Base-by-base conservation (phyloP, 2,797 vertebrate genomes). In the Scleropages formosus region DNA sequence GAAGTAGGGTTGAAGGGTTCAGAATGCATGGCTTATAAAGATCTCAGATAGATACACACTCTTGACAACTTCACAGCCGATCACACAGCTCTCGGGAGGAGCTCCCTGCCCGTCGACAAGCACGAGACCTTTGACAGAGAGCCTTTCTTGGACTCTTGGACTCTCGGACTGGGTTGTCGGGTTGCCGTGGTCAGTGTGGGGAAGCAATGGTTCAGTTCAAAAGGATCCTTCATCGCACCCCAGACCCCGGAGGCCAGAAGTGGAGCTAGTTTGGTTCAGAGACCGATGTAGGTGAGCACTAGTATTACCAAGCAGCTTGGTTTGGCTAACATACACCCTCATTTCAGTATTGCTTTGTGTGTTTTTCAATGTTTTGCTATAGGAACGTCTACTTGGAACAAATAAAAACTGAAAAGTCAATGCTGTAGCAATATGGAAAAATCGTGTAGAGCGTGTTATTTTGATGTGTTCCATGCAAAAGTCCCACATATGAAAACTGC, bases 191-290 rank as follows among this genome's bases (percentile, higher is more conserved):
- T 49, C 66, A 65, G 4, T 4, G 8, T 31, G 18, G 4, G 63
- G 11, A 46, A 44, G 46, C 13, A 13, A n/a, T n/a, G n/a, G 20
- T 49, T 68, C 9, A 20, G 44, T 44, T 24, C 31, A 39, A 22
- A 24, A 49, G 46, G 18, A 20, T 47, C 13, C 49, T 68, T 22
- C 13, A 68, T 11, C 39, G 51, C 46, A 26, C 3, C 31, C 16
- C 63, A 53, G 51, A 58, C 10, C 6, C 49, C 62, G 49, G 20
- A 53, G 18, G 39, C 12, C 12, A 20, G 7, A 7, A 67, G 27
- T 64, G 18, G 26, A 64, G 27, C n/a, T 46, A 49, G n/a, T 20
- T 46, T 51, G 67, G 67, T 69, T 69, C 24, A 27, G 67, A 16
- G 49, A 26, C 47, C 49, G 47, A 53, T 69, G 44, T 20, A 49